Evolutionary conservation across 2,888 invertebrate genomes (phyloP), one percentile per base, ranked within the genome.

Genomic region (Sycophila texana): DNA sequence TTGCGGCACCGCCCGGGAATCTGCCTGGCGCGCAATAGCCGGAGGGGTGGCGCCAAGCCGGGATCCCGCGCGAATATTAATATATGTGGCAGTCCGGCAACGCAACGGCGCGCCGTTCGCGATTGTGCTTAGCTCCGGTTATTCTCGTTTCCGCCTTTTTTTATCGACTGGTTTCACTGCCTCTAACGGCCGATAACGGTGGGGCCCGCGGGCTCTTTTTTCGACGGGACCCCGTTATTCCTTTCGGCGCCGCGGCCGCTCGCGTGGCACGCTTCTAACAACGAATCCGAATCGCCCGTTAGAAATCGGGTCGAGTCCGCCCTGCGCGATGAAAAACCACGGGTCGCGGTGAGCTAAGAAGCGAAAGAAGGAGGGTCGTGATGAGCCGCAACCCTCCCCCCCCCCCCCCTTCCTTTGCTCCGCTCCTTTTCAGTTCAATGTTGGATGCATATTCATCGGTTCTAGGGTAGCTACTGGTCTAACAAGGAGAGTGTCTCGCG

Each of bases 101-200:
- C 53, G 16, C 55, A 30, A 39, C 26, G 18, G 57, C 55, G 57
- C 47, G 39, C n/a, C 51, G 49, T 75, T 75, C 61, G 67, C 66
- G 61, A 72, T 72, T 60, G 74, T 65, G 30, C 58, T 57, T 39
- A 53, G 60, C 75, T 65, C 80, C 66, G 74, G 83, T 82, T 79
- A 72, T 81, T 84, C 79, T 76, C 55, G 79, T 86, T 84, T 74
- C 70, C 65, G 70, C 30, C 55, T 74, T 58, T 74, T 58, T 55
- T 63, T 30, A 71, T 85, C 85, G 86, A 86, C 88, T 84, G 86
- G 87, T 88, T 88, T 87, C 85, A 84, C 86, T 70, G 61, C 47
- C 86, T 88, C 89, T 89, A 89, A 88, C 86, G 86, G 86, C 87
- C 85, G 87, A 86, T 88, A 87, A 86, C 86, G 86, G 84, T 83